A percentile compares a stretch with the other conserved stretches of the same genome.
These are phyloP conservation scores for Drosophila emarginata DNA, from an alignment of 2,888 invertebrate species.

Conservation along the genomic window DNA sequence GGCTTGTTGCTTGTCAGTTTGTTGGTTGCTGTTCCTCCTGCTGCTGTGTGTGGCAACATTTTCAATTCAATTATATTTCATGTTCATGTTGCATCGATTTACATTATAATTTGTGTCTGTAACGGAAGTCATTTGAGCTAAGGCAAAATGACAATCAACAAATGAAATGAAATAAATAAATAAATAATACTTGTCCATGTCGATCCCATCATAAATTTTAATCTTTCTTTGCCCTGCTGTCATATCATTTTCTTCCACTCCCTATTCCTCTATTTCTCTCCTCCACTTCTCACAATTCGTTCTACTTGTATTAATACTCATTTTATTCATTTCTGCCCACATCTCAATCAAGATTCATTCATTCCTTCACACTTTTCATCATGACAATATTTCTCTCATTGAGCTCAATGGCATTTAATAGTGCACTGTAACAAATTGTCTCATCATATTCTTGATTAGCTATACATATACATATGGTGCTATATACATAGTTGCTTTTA, in stretches of 20 bases:
- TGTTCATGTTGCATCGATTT: slow-evolving; percentile 76
- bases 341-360: slow-evolving; percentile 59
- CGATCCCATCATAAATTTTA: slow-evolving; percentile 9
- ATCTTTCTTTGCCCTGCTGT: slow-evolving; percentile 1
- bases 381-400: slow-evolving; percentile 19
- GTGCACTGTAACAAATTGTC: slow-evolving; percentile 66
- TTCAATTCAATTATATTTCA: slow-evolving; percentile 75
- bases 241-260: background rate
- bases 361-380: slow-evolving; percentile 20
- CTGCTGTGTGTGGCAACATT: slow-evolving; percentile 71
- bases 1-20: slow-evolving; percentile 39
- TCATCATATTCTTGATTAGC: slow-evolving; percentile 72
- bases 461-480: slow-evolving; percentile 48
- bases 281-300: slow-evolving; percentile 8
- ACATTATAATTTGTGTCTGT: slow-evolving; percentile 75
- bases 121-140: slow-evolving; percentile 72
- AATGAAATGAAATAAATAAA: background rate
- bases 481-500: slow-evolving; percentile 61
- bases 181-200: background rate
- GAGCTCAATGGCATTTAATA: slow-evolving; percentile 49
- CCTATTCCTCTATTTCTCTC: background rate
- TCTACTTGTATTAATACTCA: slow-evolving; percentile 19
- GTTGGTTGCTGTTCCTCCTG: slow-evolving; percentile 33
- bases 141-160: slow-evolving; percentile 29
- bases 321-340: slow-evolving; percentile 48